Percentiles rank a stretch among this genome's conserved stretches.
Conservation (phyloP, 2,888 invertebrate species). For the Cataglyphis altisquamis region DNA sequence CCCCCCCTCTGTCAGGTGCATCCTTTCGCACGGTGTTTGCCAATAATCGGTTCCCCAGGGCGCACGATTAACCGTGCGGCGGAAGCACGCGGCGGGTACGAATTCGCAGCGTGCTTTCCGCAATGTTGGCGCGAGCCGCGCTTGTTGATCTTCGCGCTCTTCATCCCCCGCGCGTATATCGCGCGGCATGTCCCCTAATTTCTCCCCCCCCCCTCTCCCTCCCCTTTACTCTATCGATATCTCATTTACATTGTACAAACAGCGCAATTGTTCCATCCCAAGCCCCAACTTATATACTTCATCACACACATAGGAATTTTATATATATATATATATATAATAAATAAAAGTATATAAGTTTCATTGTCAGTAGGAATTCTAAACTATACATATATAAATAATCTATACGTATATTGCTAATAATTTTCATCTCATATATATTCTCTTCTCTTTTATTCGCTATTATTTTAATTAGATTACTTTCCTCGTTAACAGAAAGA, state of each 20-base stretch:
- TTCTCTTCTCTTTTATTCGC: neutral
- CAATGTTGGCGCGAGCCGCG: slow-evolving; percentile 47
- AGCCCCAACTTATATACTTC: neutral
- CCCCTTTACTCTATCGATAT: neutral
- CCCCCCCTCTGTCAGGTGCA: slow-evolving; percentile 80
- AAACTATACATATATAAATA: neutral
- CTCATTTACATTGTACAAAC: slow-evolving; percentile 18
- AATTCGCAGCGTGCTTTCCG: slow-evolving; percentile 43
- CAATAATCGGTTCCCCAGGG: slow-evolving; percentile 80
- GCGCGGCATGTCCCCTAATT: neutral
- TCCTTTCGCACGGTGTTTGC: slow-evolving; percentile 82
- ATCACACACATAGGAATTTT: neutral
- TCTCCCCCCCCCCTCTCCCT: too few species aligned
- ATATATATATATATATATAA: neutral
- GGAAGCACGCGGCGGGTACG: slow-evolving; percentile 22
- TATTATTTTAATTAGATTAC: neutral
- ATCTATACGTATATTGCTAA: neutral
- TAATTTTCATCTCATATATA: neutral
- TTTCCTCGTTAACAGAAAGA: slow-evolving; percentile 1
- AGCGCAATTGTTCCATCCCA: neutral
- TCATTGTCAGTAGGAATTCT: neutral
- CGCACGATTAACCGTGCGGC: slow-evolving; percentile 72
- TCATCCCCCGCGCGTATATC: slow-evolving; percentile 15
- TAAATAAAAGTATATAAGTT: neutral
- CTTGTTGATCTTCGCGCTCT: slow-evolving; percentile 43